These are phyloP conservation scores for Schizaphis graminum DNA, from an alignment of 2,888 invertebrate species.

Conservation along the genomic window DNA sequence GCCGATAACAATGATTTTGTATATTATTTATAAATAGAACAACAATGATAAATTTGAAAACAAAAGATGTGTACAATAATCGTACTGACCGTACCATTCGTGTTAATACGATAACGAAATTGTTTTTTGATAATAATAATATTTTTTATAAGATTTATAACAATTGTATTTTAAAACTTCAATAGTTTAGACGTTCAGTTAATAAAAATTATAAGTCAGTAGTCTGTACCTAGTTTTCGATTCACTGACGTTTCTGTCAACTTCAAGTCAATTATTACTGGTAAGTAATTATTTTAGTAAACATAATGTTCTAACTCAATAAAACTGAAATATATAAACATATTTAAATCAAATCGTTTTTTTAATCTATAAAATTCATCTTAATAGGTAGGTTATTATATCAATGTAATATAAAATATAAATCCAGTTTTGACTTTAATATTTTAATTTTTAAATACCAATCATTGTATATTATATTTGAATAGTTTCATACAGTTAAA, in stretches of 20 bases:
- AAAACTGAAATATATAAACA: not conserved
- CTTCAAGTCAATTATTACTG: too few species aligned
- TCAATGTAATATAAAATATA: too few species aligned
- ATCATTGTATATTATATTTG: too few species aligned
- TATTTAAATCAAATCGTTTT: not conserved
- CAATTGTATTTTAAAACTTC: slow-evolving; percentile 13
- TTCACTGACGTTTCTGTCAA: not conserved
- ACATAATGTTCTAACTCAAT: too few species aligned
- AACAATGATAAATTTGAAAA: slow-evolving; percentile 14
- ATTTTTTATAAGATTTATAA: slow-evolving; percentile 26
- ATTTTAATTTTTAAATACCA: too few species aligned
- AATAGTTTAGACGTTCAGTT: slow-evolving; percentile 32
- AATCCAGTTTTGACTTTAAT: too few species aligned
- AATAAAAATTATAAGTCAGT: too few species aligned
- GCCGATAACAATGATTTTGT: not conserved
- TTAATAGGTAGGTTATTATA: too few species aligned
- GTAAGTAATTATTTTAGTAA: not conserved
- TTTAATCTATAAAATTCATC: too few species aligned
- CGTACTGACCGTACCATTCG: not conserved
- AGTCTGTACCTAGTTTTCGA: slow-evolving; percentile 15
- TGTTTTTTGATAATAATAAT: not conserved
- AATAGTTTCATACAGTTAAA: too few species aligned
- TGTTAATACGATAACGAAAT: slow-evolving; percentile 6
- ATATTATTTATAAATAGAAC: slow-evolving; percentile 28
- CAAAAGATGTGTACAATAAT: not conserved